Evolutionary conservation across 2,797 vertebrate species (phyloP).

Genomic region (Coccyzus lansbergi): DNA sequence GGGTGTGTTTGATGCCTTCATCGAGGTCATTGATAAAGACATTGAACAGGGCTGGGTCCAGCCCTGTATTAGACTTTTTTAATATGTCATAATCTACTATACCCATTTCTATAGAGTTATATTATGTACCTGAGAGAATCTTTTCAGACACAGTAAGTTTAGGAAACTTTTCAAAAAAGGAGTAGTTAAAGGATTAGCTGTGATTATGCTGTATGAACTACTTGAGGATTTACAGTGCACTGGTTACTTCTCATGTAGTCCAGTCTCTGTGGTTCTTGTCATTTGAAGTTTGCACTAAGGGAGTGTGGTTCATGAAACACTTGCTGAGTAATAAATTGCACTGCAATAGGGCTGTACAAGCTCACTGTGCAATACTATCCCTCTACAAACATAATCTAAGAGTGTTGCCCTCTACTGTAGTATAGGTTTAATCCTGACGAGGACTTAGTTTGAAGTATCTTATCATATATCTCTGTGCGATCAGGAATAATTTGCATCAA

Average conservation of each 20-base stretch:
- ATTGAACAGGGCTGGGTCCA: no score
- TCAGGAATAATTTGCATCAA: background rate
- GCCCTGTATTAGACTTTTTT: background rate
- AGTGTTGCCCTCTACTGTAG: background rate
- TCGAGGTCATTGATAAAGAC: no score
- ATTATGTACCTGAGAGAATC: background rate
- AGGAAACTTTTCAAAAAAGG: background rate
- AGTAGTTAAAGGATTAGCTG: background rate
- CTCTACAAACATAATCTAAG: background rate
- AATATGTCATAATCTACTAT: background rate
- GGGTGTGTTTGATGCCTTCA: no score
- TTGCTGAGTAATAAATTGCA: background rate
- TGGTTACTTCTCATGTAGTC: background rate
- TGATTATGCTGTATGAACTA: background rate
- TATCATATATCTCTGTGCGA: no score
- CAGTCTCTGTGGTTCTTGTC: no score
- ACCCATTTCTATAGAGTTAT: background rate
- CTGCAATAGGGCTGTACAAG: background rate
- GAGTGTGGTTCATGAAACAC: background rate
- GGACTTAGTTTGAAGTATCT: background rate
- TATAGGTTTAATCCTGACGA: background rate
- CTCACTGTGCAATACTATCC: background rate
- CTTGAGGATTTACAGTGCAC: background rate
- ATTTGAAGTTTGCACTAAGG: background rate
- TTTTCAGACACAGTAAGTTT: background rate